Evolutionary conservation across 2,797 vertebrate genomes (phyloP).

Genomic region (Geotrypetes seraphini): DNA sequence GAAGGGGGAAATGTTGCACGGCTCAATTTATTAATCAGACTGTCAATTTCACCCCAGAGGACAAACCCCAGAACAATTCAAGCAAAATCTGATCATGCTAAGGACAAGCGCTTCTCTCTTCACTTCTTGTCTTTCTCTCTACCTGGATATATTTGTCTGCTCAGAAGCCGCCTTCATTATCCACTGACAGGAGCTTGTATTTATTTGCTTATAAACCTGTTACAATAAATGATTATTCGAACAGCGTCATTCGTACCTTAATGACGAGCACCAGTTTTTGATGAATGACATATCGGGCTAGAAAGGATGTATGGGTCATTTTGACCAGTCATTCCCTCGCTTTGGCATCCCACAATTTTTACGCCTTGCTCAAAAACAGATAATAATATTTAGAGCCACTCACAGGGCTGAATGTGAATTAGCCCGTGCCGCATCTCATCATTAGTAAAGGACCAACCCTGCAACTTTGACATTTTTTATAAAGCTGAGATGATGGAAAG

Average conservation of each 20-base stretch:
- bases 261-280: slow-evolving; percentile 91
- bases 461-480: slow-evolving; percentile 70
- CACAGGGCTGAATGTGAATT: slow-evolving; percentile 87
- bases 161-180: slow-evolving; percentile 96
- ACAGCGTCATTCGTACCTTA: slow-evolving; percentile 95
- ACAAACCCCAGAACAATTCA: slow-evolving; percentile 91
- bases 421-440: slow-evolving; percentile 80
- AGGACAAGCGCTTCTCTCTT: slow-evolving; percentile 78
- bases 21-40: slow-evolving; percentile 99
- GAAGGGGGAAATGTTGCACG: slow-evolving; percentile 97
- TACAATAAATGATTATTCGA: slow-evolving; percentile 99
- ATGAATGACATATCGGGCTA: slow-evolving; percentile 93
- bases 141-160: slow-evolving; percentile 98
- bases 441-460: slow-evolving; percentile 66
- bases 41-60: slow-evolving; percentile 99
- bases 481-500: slow-evolving; percentile 96
- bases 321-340: slow-evolving; percentile 88
- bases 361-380: slow-evolving; percentile 80
- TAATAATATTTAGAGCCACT: slow-evolving; percentile 79
- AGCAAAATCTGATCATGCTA: slow-evolving; percentile 77
- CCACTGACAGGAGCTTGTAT: slow-evolving; percentile 95
- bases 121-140: slow-evolving; percentile 82
- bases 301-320: slow-evolving; percentile 90
- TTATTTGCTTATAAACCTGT: slow-evolving; percentile 99
- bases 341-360: slow-evolving; percentile 78